Conservation (phyloP, 2,888 invertebrate genomes). For the Alsophila aescularia region DNA sequence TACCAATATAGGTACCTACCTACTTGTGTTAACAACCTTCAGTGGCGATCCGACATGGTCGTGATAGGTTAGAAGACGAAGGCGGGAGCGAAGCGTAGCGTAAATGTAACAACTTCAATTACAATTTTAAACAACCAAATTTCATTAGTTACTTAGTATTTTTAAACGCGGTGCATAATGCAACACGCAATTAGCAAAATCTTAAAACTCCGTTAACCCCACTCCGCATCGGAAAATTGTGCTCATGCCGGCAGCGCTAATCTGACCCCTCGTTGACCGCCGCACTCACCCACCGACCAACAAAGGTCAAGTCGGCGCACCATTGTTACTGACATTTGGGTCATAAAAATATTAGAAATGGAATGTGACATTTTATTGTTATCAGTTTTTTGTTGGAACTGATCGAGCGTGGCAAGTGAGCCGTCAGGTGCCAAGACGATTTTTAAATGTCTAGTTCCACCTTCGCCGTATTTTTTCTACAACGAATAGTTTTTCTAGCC, state of each 20-base stretch:
- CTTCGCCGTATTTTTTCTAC: too few species aligned
- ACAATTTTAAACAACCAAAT: too few species aligned
- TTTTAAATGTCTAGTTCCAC: too few species aligned
- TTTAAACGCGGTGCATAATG: not conserved
- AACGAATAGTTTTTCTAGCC: too few species aligned
- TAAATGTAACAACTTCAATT: too few species aligned
- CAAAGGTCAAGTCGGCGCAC: slow-evolving; percentile 23
- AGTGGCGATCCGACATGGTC: too few species aligned
- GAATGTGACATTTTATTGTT: slow-evolving; percentile 14
- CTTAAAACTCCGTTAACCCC: not conserved
- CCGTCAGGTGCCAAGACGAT: not conserved
- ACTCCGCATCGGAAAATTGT: not conserved
- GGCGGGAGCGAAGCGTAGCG: too few species aligned
- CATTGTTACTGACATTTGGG: slow-evolving; percentile 30
- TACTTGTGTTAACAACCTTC: too few species aligned
- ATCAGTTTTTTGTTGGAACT: slow-evolving; percentile 2
- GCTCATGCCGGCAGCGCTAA: not conserved
- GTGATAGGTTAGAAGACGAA: too few species aligned
- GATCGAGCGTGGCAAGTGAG: slow-evolving; percentile 7
- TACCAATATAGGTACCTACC: too few species aligned
- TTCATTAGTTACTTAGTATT: too few species aligned
- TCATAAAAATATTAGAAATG: slow-evolving; percentile 18
- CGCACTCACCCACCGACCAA: slow-evolving; percentile 13
- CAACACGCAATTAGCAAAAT: not conserved
- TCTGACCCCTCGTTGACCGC: slow-evolving; percentile 30